These are phyloP conservation scores for Urocyon cinereoargenteus DNA, from an alignment of 2,797 vertebrate genomes.

Conservation along the genomic window DNA sequence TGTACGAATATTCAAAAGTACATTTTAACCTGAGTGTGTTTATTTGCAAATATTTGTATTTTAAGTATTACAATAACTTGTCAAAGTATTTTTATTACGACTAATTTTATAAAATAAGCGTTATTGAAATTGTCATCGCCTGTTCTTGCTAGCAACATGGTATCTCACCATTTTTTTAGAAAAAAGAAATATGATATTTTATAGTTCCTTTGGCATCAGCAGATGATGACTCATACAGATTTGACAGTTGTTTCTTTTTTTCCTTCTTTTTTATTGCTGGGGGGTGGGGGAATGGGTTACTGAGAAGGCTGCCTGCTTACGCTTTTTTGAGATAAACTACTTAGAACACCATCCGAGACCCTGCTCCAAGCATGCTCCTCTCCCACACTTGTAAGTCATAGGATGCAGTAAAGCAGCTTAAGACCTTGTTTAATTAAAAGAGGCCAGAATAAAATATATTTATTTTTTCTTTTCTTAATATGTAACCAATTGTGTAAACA, in stretches of 20 bases:
- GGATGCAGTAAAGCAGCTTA: neutral
- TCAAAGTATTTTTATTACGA: neutral
- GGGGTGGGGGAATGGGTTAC: neutral
- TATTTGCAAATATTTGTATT: neutral
- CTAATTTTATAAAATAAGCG: neutral
- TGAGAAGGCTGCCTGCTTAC: neutral
- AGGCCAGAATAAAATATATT: neutral
- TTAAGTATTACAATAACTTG: neutral
- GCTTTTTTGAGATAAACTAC: conserved; percentile 21
- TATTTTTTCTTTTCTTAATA: neutral
- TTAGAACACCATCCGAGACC: neutral
- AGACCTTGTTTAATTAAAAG: neutral
- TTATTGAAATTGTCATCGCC: neutral
- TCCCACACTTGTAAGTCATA: neutral
- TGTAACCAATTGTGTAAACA: neutral
- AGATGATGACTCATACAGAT: conserved; percentile 37
- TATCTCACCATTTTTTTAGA: neutral
- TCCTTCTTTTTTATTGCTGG: neutral
- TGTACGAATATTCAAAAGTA: neutral
- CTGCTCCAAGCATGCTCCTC: neutral
- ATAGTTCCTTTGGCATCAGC: conserved; percentile 33
- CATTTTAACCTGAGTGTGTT: neutral
- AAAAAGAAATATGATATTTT: conserved; percentile 28
- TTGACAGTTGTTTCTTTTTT: neutral
- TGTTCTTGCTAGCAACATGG: neutral